These are phyloP conservation scores for Neria commutata DNA, from an alignment of 2,888 invertebrate species.

Conservation along the genomic window DNA sequence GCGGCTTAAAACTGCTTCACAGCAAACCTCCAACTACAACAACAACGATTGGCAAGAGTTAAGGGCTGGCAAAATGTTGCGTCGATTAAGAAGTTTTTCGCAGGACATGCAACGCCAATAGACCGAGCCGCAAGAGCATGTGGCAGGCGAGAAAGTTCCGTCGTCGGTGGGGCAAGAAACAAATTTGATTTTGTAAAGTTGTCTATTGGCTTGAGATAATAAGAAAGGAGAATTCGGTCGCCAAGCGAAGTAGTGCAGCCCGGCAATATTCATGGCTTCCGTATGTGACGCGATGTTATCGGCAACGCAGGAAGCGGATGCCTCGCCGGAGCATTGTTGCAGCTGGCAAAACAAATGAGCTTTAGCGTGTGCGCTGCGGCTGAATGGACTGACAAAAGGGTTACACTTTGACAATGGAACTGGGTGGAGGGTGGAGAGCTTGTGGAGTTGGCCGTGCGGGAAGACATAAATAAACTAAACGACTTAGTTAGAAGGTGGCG, in stretches of 20 bases:
- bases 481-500: neutral
- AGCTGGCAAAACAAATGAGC: conserved; percentile 59
- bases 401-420: neutral
- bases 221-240: neutral
- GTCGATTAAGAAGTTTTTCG: conserved; percentile 20
- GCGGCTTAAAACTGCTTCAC: conserved; percentile 51
- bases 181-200: conserved; percentile 27
- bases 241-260: too few species aligned
- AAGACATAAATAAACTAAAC: neutral
- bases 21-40: neutral
- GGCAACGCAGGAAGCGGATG: conserved; percentile 26
- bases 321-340: conserved; percentile 37
- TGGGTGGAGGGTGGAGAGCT: neutral
- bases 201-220: conserved; percentile 5
- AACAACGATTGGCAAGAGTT: neutral
- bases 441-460: neutral
- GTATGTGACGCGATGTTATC: conserved; percentile 26
- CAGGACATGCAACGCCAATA: neutral
- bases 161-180: neutral
- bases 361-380: conserved; percentile 53
- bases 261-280: neutral
- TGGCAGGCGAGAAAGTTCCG: neutral
- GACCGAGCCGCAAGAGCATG: too few species aligned
- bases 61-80: conserved; percentile 9
- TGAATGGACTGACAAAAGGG: conserved; percentile 40